Conservation (phyloP, 2,888 invertebrate genomes). For the Phalera bucephala region DNA sequence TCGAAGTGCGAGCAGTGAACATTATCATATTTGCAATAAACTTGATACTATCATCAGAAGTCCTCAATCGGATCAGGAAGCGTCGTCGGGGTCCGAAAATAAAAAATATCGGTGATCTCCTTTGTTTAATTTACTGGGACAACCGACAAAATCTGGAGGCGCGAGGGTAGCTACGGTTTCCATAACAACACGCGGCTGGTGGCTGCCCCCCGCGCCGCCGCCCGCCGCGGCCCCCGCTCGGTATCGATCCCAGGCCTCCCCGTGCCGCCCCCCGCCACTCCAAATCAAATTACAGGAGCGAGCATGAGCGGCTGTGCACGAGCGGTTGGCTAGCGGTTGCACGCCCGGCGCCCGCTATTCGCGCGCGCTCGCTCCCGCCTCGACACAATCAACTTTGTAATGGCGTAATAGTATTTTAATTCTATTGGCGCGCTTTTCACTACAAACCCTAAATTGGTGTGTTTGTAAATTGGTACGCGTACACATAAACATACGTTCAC, state of each 20-base stretch:
- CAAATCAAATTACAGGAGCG: conserved; percentile 81
- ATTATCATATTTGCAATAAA: too few species aligned
- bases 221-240: conserved; percentile 43
- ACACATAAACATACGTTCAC: too few species aligned
- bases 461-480: conserved; percentile 66
- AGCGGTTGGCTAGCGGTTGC: conserved; percentile 10
- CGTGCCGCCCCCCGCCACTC: conserved; percentile 61
- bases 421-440: conserved; percentile 76
- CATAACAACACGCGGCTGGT: conserved; percentile 77
- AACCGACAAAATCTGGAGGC: conserved; percentile 77
- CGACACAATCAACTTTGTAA: conserved; percentile 76
- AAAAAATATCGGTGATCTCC: conserved; percentile 67
- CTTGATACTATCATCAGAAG: too few species aligned
- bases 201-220: conserved; percentile 43
- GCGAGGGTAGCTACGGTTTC: conserved; percentile 77
- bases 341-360: conserved; percentile 8
- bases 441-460: conserved; percentile 61
- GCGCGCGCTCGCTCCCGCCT: conserved; percentile 16
- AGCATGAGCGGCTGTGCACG: conserved; percentile 41
- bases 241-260: conserved; percentile 35
- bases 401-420: conserved; percentile 80
- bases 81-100: conserved; percentile 44
- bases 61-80: too few species aligned
- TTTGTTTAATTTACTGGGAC: conserved; percentile 80
- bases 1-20: too few species aligned